Evolutionary conservation across 2,113 vertebrate species (phyloP), one percentile per base, ranked within the genome.

Genomic region (Arenaria interpres): DNA sequence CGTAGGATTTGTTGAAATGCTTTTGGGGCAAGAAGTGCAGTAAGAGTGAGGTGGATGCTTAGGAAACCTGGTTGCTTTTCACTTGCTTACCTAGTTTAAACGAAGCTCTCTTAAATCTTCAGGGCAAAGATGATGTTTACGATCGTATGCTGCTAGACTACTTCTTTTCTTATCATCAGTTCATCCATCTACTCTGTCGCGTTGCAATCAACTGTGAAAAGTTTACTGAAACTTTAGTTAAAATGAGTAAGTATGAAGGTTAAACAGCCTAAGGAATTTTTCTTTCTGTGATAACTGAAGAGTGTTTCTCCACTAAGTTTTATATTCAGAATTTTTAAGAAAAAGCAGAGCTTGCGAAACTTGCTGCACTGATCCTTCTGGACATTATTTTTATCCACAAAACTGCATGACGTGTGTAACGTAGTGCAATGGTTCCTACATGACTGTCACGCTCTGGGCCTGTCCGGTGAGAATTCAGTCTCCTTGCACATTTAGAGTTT

Each of bases 141-240:
- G 99, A 99, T 98, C 98, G 99, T 91, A 99, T 99, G 99, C 99
- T 99, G 98, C 98, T 99, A 98, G 99, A 99, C 95, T 99, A 99
- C 98, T 99, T 99, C 98, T 98, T 99, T 97, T 99, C 99, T 93
- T 99, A 99, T 87, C 99, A 99, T 97, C 99, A 99, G 97, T 99
- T 99, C 98, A 99, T 99, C 97, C 99, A 99, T 97, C 99, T 99
- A 82, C 98, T 99, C 90, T 99, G 99, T 96, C 98, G 99, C 73
- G 99, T 99, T 93, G 99, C 99, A 98, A 99, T 99, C 98, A 99
- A 99, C 99, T 99, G 99, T 98, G 99, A 99, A 98, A 99, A 99
- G 97, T 99, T 99, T 98, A 99, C 99, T 23, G 99, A 99, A 97
- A 99, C 99, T 14, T 98, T 99, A 88, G 99, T 99, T 97, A 99